phyloP scores from a whole-genome alignment of 2,888 invertebrate genomes.

The Cerastoderma edule region DNA sequence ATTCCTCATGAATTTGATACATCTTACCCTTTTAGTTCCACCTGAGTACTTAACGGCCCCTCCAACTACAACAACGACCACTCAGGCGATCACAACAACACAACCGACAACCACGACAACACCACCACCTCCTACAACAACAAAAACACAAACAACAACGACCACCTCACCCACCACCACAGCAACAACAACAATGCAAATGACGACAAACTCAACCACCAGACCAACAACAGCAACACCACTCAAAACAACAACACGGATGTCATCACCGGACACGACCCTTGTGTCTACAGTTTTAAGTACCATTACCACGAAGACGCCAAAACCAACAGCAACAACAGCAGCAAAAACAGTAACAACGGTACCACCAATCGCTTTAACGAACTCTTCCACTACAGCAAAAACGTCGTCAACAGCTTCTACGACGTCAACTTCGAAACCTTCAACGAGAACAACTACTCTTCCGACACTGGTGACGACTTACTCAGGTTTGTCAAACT shows the following conservation, averaged over 20 bases:
- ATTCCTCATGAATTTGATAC: too few relatives aligned
- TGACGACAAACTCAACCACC: conserved; percentile 2
- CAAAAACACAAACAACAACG: not conserved
- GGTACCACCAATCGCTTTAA: not conserved
- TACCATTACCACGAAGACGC: not conserved
- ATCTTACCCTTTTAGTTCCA: not conserved
- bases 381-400: not conserved
- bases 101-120: not conserved
- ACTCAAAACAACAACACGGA: not conserved
- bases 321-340: not conserved
- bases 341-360: not conserved
- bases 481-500: too few relatives aligned
- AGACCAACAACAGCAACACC: conserved; percentile 12
- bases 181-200: not conserved
- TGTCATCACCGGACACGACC: too few relatives aligned
- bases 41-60: conserved; percentile 8
- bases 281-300: too few relatives aligned
- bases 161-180: not conserved
- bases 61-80: conserved; percentile 24
- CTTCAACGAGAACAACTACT: not conserved
- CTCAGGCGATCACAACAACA: conserved; percentile 13
- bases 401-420: not conserved
- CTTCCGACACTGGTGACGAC: too few relatives aligned
- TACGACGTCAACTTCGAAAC: not conserved
- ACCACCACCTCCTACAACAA: not conserved